Percentiles rank a stretch among this genome's conserved stretches.
phyloP scores from a whole-genome alignment of 2,888 invertebrate species.

The Polylopha cassiicola region DNA sequence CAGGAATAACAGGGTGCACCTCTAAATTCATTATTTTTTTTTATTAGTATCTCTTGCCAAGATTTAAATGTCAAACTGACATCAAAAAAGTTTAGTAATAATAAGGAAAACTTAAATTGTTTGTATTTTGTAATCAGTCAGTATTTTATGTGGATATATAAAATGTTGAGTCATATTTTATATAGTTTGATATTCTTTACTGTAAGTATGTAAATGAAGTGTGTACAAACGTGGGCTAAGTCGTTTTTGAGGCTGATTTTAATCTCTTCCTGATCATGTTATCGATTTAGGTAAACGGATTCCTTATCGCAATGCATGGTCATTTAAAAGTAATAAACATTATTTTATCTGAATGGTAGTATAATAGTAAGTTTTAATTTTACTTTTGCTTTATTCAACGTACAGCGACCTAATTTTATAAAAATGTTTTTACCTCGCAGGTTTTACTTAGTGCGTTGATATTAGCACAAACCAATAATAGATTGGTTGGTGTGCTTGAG shows the following conservation, averaged over 20 bases:
- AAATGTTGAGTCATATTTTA: not conserved
- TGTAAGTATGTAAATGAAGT: constrained; percentile 1
- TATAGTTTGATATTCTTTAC: constrained; percentile 1
- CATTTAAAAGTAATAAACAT: constrained; percentile 16
- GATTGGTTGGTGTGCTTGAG: too few species aligned
- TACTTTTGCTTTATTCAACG: too few species aligned
- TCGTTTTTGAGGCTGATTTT: not conserved
- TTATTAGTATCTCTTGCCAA: constrained; percentile 26
- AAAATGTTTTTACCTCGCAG: too few species aligned
- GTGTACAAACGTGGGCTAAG: constrained; percentile 1
- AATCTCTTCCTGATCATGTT: not conserved
- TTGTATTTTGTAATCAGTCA: not conserved
- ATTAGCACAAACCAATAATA: too few species aligned
- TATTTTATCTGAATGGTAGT: too few species aligned
- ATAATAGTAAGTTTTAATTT: too few species aligned
- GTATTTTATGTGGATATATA: not conserved
- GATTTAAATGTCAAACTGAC: constrained; percentile 19
- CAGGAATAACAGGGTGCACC: constrained; percentile 12
- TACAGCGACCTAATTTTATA: too few species aligned
- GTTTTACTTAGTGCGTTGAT: too few species aligned
- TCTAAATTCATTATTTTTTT: constrained; percentile 14
- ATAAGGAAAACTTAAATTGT: too few species aligned
- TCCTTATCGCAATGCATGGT: constrained; percentile 9
- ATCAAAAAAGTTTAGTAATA: constrained; percentile 5
- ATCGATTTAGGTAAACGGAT: constrained; percentile 6